Conservation (phyloP, 2,888 invertebrate species). For the Loripinus fragilis region DNA sequence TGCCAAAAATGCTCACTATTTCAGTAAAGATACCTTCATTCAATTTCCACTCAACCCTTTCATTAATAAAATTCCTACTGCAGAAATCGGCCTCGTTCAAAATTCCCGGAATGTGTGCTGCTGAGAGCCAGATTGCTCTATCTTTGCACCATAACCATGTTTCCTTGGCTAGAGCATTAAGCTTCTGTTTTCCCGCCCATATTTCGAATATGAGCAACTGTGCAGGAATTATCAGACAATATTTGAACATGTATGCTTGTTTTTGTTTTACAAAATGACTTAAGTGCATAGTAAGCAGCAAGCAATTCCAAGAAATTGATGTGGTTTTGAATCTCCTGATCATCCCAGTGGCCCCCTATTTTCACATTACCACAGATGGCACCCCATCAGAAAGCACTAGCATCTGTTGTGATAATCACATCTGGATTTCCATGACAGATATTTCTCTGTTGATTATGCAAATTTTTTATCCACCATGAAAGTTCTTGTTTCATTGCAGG, state of each 20-base stretch:
- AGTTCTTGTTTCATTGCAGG: neutral
- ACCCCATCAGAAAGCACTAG: neutral
- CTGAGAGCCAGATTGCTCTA: neutral
- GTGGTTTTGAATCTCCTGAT: neutral
- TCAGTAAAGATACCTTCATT: conserved; percentile 10
- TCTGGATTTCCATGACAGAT: neutral
- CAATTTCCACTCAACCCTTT: conserved; percentile 36
- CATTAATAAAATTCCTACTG: conserved; percentile 21
- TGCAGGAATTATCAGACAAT: neutral
- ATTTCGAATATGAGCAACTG: neutral
- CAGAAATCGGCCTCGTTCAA: neutral
- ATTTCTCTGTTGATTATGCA: neutral
- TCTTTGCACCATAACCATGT: neutral
- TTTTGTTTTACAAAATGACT: neutral
- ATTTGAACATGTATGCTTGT: neutral
- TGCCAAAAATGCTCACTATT: neutral
- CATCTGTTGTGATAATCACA: neutral
- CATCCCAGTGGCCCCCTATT: neutral
- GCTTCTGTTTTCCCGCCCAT: neutral
- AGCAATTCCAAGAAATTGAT: neutral
- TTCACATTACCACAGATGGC: neutral
- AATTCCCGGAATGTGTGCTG: neutral
- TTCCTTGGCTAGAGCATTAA: neutral
- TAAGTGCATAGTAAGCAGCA: neutral
- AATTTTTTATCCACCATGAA: neutral